Conservation (phyloP, 1,140 invertebrate genomes). For the Littorina saxatilis region DNA sequence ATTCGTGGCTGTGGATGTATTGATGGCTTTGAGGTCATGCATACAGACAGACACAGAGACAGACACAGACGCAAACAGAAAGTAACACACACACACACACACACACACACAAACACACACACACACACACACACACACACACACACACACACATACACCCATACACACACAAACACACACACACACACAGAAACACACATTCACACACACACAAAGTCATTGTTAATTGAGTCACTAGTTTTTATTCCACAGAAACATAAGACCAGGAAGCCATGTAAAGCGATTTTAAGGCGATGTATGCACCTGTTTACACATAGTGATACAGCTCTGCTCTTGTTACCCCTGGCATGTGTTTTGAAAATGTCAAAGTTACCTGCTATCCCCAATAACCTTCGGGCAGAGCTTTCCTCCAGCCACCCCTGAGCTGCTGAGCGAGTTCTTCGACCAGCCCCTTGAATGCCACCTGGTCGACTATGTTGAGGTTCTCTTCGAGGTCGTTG, state of each 20-base stretch:
- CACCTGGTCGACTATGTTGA: conserved; percentile 79
- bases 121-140: not conserved
- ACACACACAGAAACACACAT: conserved; percentile 7
- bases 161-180: not conserved
- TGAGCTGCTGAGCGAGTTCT: conserved; percentile 54
- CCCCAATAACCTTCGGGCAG: no score
- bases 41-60: not conserved
- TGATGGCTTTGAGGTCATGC: no score
- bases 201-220: conserved; percentile 1
- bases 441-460: conserved; percentile 49
- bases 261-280: no score
- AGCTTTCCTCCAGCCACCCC: conserved; percentile 64
- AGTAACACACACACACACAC: not conserved
- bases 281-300: no score
- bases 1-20: no score
- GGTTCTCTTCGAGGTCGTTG: conserved; percentile 81
- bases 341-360: no score
- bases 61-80: not conserved
- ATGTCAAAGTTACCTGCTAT: no score
- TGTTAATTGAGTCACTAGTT: no score
- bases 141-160: not conserved
- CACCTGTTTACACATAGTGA: no score
- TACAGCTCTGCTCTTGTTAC: no score
- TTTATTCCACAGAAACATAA: no score
- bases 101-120: conserved; percentile 7